These are phyloP conservation scores for Propithecus perrieri DNA, from an alignment of 2,797 vertebrate species.

Conservation along the genomic window DNA sequence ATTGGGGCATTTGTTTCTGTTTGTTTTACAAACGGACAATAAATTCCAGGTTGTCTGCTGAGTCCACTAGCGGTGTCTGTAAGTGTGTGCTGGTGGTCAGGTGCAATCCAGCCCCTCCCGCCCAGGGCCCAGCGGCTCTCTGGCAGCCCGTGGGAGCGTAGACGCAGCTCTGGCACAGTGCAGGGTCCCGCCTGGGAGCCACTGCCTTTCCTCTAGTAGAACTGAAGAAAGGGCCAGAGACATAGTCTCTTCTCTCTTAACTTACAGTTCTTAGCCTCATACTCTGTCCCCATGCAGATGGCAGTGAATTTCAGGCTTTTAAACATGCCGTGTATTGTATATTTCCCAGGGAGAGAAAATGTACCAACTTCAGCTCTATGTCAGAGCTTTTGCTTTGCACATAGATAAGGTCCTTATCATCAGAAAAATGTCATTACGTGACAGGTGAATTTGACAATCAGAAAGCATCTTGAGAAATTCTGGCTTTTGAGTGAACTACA, in stretches of 20 bases:
- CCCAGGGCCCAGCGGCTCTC: too few species aligned
- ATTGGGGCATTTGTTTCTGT: neutral
- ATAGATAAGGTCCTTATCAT: neutral
- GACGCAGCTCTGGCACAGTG: neutral
- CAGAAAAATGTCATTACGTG: neutral
- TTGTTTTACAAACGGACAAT: conserved; percentile 27
- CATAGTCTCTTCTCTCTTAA: neutral
- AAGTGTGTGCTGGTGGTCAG: too few species aligned
- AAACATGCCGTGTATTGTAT: neutral
- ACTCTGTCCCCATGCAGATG: neutral
- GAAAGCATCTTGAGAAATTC: neutral
- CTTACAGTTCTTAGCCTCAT: neutral
- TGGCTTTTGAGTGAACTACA: neutral
- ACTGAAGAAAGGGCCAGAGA: neutral
- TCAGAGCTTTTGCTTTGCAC: neutral
- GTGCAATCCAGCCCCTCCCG: neutral
- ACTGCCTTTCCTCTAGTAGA: neutral
- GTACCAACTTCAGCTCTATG: neutral
- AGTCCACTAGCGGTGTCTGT: neutral
- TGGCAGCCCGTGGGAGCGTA: accelerated
- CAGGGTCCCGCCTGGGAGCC: neutral
- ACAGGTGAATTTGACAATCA: neutral
- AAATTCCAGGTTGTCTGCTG: neutral
- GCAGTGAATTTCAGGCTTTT: neutral
- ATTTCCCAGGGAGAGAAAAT: neutral